These are phyloP conservation scores for Drosophila borborema DNA, from an alignment of 2,888 invertebrate genomes.

Conservation along the genomic window DNA sequence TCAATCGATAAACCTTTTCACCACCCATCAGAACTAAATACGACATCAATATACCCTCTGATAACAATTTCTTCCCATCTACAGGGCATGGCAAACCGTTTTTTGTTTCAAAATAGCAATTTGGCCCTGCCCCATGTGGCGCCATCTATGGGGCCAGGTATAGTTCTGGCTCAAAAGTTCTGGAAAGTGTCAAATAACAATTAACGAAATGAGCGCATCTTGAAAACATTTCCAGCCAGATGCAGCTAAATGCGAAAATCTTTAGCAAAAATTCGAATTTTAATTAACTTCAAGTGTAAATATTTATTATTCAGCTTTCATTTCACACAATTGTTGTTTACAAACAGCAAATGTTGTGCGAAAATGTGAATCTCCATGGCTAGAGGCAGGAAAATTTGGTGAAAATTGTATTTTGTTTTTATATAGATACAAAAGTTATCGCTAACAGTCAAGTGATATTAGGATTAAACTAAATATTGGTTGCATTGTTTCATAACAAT, in stretches of 20 bases:
- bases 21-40: no score
- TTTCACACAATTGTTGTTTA: background rate
- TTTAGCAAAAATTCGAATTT: background rate
- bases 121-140: conserved; percentile 12
- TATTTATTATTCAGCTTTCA: conserved; percentile 3
- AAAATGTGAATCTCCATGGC: no score
- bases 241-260: conserved; percentile 7
- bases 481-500: no score
- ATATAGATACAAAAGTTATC: background rate
- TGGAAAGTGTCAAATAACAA: conserved; percentile 18
- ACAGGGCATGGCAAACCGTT: conserved; percentile 1
- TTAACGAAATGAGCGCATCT: conserved; percentile 13
- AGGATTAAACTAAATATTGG: no score
- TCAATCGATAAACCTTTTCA: no score
- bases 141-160: conserved; percentile 21
- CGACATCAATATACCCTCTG: background rate
- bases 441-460: background rate
- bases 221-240: background rate
- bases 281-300: conserved; percentile 5
- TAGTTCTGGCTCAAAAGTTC: conserved; percentile 1
- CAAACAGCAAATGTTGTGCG: background rate
- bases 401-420: background rate
- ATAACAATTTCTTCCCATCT: background rate
- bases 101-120: conserved; percentile 8
- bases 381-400: background rate